These are phyloP conservation scores for Dermatemys mawii DNA, from an alignment of 2,113 vertebrate genomes.

Conservation along the genomic window DNA sequence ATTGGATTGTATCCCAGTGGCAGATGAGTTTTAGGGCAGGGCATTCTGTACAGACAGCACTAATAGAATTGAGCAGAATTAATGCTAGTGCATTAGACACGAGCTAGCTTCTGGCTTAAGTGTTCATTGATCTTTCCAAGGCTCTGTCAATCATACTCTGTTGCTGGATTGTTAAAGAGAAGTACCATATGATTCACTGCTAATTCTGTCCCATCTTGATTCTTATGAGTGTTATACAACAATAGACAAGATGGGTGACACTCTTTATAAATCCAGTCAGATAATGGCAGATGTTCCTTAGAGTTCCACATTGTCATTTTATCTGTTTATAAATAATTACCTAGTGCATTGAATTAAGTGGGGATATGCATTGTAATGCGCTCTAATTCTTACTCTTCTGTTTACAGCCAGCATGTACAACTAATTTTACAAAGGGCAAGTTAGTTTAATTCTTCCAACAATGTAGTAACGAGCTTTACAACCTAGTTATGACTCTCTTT, in stretches of 20 bases:
- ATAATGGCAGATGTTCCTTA: neutral
- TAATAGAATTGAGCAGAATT: constrained; percentile 62
- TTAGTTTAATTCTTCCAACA: neutral
- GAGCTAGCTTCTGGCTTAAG: constrained; percentile 54
- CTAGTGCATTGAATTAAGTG: neutral
- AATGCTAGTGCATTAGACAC: constrained; percentile 59
- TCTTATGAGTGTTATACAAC: neutral
- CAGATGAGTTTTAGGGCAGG: constrained; percentile 70
- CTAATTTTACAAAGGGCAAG: neutral
- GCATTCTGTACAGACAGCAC: constrained; percentile 56
- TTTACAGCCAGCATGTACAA: neutral
- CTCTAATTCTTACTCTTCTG: neutral
- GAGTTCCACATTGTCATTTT: neutral
- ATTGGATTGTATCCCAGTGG: constrained; percentile 67
- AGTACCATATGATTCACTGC: neutral
- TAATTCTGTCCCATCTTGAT: neutral
- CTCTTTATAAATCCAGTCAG: constrained; percentile 26
- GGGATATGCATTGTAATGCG: neutral
- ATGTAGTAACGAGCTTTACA: neutral
- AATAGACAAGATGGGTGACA: neutral
- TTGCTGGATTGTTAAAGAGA: constrained; percentile 41
- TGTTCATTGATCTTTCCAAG: constrained; percentile 65
- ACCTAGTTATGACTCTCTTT: neutral
- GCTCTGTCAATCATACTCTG: neutral
- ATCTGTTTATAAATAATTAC: constrained; percentile 38